Percentiles rank a stretch among this genome's conserved stretches.
Conservation (phyloP, 2,113 vertebrate genomes). For the Takifugu flavidus region DNA sequence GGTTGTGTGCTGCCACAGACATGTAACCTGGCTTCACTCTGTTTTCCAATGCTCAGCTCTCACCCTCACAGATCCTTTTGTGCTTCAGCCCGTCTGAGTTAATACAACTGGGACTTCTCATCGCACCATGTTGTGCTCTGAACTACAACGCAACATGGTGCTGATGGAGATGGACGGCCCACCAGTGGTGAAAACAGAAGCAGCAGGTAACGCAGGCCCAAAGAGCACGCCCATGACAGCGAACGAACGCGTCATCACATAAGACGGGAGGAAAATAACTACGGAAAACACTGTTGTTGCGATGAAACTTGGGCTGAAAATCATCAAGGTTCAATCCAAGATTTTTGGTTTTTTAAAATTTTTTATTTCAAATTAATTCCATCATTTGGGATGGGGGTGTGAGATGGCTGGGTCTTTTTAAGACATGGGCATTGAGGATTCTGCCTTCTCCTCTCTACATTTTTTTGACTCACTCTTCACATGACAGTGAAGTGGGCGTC, state of each 20-base stretch:
- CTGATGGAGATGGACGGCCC: slow-evolving; percentile 16
- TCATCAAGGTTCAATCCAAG: no score
- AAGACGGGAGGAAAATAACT: no score
- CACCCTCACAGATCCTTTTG: slow-evolving; percentile 6
- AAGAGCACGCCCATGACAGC: background rate
- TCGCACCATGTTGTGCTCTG: slow-evolving; percentile 12
- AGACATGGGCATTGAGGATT: no score
- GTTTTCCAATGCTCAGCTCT: slow-evolving; percentile 24
- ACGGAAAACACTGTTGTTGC: no score
- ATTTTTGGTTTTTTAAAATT: no score
- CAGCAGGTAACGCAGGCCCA: background rate
- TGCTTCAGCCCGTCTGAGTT: slow-evolving; percentile 8
- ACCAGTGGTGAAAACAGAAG: background rate
- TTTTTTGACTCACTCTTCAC: slow-evolving; percentile 64
- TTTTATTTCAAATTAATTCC: no score
- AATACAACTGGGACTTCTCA: slow-evolving; percentile 42
- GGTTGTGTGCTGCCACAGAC: slow-evolving; percentile 11
- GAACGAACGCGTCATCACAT: background rate
- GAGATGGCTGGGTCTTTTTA: no score
- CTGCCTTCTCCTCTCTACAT: slow-evolving; percentile 9
- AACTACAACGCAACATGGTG: slow-evolving; percentile 16
- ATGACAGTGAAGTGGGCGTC: slow-evolving; percentile 68
- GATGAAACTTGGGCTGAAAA: no score
- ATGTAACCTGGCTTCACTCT: slow-evolving; percentile 27
- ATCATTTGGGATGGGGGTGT: no score